Evolutionary conservation across 2,888 invertebrate genomes (phyloP).

Genomic region (Chorisops tibialis): DNA sequence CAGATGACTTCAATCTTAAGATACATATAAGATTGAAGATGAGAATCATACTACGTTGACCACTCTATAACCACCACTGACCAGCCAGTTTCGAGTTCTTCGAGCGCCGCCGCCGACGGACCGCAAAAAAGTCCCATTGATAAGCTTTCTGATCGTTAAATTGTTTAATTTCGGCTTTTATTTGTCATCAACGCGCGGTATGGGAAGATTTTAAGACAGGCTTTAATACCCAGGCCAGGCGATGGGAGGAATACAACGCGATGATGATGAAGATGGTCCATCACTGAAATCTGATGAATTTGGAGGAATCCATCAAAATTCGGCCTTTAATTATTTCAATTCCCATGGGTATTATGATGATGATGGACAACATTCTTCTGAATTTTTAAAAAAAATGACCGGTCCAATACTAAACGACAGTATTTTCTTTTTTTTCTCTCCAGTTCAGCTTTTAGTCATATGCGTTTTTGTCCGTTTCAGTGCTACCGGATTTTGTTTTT

Average conservation of each 20-base stretch:
- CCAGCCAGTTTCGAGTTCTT: not conserved
- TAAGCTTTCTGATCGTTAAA: constrained; percentile 8
- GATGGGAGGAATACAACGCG: too few relatives aligned
- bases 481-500: too few relatives aligned
- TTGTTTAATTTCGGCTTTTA: constrained; percentile 7
- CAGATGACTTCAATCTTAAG: too few relatives aligned
- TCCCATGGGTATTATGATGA: constrained; percentile 14
- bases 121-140: constrained; percentile 3
- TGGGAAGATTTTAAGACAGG: not conserved
- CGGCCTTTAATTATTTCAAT: constrained; percentile 15
- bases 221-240: too few relatives aligned
- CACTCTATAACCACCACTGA: not conserved
- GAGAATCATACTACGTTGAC: too few relatives aligned
- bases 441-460: too few relatives aligned
- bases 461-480: too few relatives aligned
- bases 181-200: constrained; percentile 7
- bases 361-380: not conserved
- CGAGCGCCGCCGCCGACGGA: not conserved
- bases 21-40: too few relatives aligned
- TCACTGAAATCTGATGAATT: constrained; percentile 4
- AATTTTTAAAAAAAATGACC: not conserved
- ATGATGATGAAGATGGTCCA: not conserved
- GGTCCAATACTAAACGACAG: too few relatives aligned
- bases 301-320: constrained; percentile 9
- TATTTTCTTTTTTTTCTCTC: too few relatives aligned